Evolutionary conservation across 2,888 invertebrate genomes (phyloP).

Genomic region (Polyploca ridens): DNA sequence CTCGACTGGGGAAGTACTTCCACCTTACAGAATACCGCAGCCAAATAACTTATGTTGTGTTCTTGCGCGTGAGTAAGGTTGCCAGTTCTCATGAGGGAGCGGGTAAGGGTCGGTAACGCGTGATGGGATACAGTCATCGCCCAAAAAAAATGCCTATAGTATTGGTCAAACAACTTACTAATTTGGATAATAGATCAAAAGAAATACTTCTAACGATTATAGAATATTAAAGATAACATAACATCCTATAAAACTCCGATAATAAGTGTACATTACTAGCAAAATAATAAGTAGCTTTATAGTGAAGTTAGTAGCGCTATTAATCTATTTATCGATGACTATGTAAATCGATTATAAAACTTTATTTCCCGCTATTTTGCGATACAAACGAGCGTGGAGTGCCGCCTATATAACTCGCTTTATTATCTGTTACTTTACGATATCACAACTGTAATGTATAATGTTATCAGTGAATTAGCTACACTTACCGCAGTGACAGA

Average conservation of each 20-base stretch:
- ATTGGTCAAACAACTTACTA: too few relatives aligned
- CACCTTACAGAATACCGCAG: too few relatives aligned
- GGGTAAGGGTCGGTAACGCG: too few relatives aligned
- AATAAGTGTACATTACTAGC: not conserved
- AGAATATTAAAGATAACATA: not conserved
- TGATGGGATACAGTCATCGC: too few relatives aligned
- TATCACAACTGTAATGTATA: slow-evolving; percentile 18
- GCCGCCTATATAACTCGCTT: slow-evolving; percentile 19
- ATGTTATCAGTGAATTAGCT: slow-evolving; percentile 4
- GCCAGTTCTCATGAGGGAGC: too few relatives aligned
- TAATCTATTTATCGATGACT: slow-evolving; percentile 3
- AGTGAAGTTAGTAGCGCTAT: not conserved
- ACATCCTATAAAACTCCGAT: not conserved
- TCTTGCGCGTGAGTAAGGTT: too few relatives aligned
- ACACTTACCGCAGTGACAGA: not conserved
- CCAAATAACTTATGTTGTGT: too few relatives aligned
- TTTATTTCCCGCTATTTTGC: slow-evolving; percentile 24
- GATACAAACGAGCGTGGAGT: slow-evolving; percentile 21
- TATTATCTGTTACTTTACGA: slow-evolving; percentile 30
- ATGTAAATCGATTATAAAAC: slow-evolving; percentile 15
- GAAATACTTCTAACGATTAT: not conserved
- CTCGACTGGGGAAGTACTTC: too few relatives aligned
- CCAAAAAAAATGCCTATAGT: too few relatives aligned
- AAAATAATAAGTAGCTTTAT: slow-evolving; percentile 4
- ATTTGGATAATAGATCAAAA: not conserved